Base-by-base conservation (phyloP, 2,797 vertebrate genomes). In the Phyllotis vaccarum region DNA sequence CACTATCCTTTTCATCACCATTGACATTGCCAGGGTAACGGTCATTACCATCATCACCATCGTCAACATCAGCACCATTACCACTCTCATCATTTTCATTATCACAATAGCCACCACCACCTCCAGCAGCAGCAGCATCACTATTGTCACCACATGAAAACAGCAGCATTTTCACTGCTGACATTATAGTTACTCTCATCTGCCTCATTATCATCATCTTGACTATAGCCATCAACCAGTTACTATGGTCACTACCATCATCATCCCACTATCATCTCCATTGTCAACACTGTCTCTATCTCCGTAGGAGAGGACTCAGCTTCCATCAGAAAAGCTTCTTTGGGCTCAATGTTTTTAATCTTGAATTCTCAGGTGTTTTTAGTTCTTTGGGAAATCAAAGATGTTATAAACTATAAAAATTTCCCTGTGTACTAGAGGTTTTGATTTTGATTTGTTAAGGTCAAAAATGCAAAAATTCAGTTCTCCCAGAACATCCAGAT, bases 301-400 rank as follows among this genome's bases (percentile, higher is more conserved):
- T 86, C 66, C 46, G 1, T 0, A 21, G 58, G 37, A 66, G 37
- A 34, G 37, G 37, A 43, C 54, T 0, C 0, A 11, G 27, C 34
- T 68, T 80, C 37, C 62, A 86, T 49, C 16, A n/a, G 54, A 81
- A 81, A 29, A 87, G 37, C 3, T n/a, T 46, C 29, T 27, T 12
- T 1, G 31, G 14, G n/a, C 21, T 49, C 49, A 58, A 46, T 49
- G 11, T 0, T n/a, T 86, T 17, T 6, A 19, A 19, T 54, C 31
- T 83, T 90, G 46, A 70, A 76, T 76, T 86, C 89, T 92, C 70
- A 16, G 11, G 93, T 95, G 62, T 80, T 75, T 74, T 22, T 1
- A 43, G 21, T 80, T n/a, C 21, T 74, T 91, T 68, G 70, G 83
- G 54, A 56, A 87, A 68, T 86, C 24, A 27, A 34, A 89, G 5